Conservation (phyloP, 2,888 invertebrate species). For the Tolmerus cingulatus region DNA sequence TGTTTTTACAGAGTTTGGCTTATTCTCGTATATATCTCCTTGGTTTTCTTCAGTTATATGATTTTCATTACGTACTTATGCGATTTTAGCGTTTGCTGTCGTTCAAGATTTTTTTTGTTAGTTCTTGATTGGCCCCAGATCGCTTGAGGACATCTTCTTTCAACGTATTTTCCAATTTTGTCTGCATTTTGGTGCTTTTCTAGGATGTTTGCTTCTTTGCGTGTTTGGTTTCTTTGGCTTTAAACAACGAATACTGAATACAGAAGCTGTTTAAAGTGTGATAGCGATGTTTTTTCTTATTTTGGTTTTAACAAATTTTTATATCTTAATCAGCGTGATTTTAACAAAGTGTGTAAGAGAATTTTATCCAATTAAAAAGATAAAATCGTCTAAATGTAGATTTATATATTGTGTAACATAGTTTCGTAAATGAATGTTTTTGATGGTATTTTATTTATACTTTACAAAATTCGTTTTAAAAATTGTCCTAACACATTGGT, state of each 20-base stretch:
- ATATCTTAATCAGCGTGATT: background rate
- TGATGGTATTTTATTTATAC: background rate
- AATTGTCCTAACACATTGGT: background rate
- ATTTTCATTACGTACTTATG: slow-evolving; percentile 18
- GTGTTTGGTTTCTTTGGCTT: background rate
- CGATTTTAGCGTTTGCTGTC: background rate
- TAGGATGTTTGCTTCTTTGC: background rate
- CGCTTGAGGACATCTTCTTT: background rate
- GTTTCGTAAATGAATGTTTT: background rate
- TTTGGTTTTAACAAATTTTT: background rate
- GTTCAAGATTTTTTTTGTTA: background rate
- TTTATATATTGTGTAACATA: background rate
- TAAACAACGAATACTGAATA: background rate
- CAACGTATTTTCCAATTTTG: background rate
- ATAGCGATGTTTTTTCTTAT: background rate
- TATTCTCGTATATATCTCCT: slow-evolving; percentile 1
- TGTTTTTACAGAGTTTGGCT: background rate
- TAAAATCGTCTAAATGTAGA: background rate
- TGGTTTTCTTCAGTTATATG: background rate
- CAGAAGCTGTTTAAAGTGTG: background rate
- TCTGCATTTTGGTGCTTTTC: slow-evolving; percentile 3
- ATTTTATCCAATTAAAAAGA: background rate
- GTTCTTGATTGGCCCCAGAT: slow-evolving; percentile 3
- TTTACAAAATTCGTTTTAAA: background rate
- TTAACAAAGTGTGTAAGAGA: background rate